Evolutionary conservation across 1,140 invertebrate genomes (phyloP).

Genomic region (Oncopeltus fasciatus): DNA sequence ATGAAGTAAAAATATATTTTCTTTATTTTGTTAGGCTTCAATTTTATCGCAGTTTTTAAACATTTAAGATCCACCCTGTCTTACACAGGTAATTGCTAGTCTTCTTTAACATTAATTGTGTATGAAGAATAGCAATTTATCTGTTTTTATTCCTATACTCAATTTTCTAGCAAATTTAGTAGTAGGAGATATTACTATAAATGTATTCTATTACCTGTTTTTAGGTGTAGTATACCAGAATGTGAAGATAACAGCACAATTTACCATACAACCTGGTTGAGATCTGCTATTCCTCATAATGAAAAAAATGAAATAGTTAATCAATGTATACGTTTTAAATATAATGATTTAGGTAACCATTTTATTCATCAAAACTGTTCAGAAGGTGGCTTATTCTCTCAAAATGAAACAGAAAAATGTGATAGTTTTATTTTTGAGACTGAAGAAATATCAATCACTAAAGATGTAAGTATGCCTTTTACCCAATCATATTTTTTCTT

Average conservation of each 20-base stretch:
- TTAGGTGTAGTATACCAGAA: background rate
- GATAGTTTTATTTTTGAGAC: background rate
- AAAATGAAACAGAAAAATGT: background rate
- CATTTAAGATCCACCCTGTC: too few relatives aligned
- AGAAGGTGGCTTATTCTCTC: background rate
- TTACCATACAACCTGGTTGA: background rate
- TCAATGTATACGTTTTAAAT: background rate
- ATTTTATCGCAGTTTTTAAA: too few relatives aligned
- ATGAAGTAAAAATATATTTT: too few relatives aligned
- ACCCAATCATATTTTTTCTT: too few relatives aligned
- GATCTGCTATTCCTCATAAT: background rate
- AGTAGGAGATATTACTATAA: too few relatives aligned
- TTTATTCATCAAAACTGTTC: background rate
- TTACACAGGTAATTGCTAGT: too few relatives aligned
- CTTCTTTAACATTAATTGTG: too few relatives aligned
- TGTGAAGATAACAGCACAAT: background rate
- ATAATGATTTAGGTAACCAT: background rate
- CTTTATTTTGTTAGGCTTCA: too few relatives aligned
- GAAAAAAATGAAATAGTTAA: background rate
- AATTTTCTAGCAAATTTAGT: too few relatives aligned
- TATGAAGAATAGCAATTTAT: too few relatives aligned
- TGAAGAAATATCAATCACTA: background rate
- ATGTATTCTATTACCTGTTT: too few relatives aligned
- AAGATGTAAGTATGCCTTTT: background rate
- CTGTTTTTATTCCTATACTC: too few relatives aligned